Base-by-base conservation (phyloP, 2,888 invertebrate genomes). In the Nipponacmea schrenckii region DNA sequence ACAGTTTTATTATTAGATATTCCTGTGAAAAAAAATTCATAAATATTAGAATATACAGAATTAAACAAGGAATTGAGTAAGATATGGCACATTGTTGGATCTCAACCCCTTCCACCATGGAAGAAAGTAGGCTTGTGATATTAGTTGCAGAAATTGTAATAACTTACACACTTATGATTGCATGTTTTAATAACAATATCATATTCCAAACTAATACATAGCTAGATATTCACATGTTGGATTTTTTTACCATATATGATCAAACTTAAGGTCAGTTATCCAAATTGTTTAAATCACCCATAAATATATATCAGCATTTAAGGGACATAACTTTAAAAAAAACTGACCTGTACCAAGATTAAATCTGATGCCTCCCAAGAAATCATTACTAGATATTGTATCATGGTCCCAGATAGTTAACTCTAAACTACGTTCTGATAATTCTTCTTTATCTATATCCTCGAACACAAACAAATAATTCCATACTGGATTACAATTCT, bases 351-450 rank as follows among this genome's bases (percentile, higher is more conserved):
- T 93, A 81, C 97, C 97, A 64, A 96, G 91, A 77, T 96, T 96
- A 83, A 98, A 93, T 75, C 97, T 91, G 12, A 96, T 93, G 39
- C 96, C 97, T 64, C 98, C 97, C 84, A 98, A 92, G 90, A 97
- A 97, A 90, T 97, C 97, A 90, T 97, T 97, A 87, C 95, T 95
- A 46, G 96, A 95, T 76, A 98, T 92, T 72, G 90, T 86, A 80
- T 98, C 97, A 85, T 97, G 94, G 91, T 97, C 97, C 97, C 97
- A 98, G 72, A 98, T 93, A 8, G 96, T 96, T 69, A 98, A 91
- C 89, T 98, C 97, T 17, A 98, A 90, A 73, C 95, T 94, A 45
- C 96, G 91, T 80, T 95, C 93, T 0, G 93, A 92, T 70, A 97
- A 91, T 85, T 96, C 95, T 78, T 93, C 92, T 70, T 94, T 89